Evolutionary conservation across 1,140 invertebrate genomes (phyloP).

Genomic region (Uloborus diversus): DNA sequence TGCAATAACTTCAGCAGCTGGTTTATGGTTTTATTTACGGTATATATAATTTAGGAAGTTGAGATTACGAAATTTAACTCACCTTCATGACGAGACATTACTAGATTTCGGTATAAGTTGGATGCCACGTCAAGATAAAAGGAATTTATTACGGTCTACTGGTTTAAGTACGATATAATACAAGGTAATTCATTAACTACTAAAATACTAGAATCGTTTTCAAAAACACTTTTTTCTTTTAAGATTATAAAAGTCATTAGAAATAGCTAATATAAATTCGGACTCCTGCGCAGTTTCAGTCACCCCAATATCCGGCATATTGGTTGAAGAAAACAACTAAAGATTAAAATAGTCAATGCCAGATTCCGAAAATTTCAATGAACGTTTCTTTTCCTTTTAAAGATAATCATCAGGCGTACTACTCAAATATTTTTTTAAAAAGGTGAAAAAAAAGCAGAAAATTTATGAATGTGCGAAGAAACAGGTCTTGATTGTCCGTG

Average conservation of each 20-base stretch:
- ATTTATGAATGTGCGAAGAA: too few species aligned
- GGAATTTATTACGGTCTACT: slow-evolving; percentile 11
- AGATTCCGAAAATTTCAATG: slow-evolving; percentile 24
- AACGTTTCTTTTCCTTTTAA: slow-evolving; percentile 34
- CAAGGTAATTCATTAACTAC: slow-evolving; percentile 30
- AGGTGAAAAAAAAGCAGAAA: too few species aligned
- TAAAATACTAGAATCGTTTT: slow-evolving; percentile 30
- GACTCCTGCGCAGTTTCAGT: slow-evolving; percentile 54
- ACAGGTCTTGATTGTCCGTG: too few species aligned
- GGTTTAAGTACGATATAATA: slow-evolving; percentile 30
- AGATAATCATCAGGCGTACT: too few species aligned
- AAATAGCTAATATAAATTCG: slow-evolving; percentile 34
- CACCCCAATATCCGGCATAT: slow-evolving; percentile 54
- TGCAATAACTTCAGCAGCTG: too few species aligned
- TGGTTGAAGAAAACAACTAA: slow-evolving; percentile 46
- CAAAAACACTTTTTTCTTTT: slow-evolving; percentile 14
- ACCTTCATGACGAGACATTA: slow-evolving; percentile 55
- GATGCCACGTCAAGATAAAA: slow-evolving; percentile 54
- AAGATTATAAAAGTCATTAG: slow-evolving; percentile 34
- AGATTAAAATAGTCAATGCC: slow-evolving; percentile 55
- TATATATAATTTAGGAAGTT: too few species aligned
- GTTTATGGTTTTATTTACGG: too few species aligned
- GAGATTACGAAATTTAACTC: slow-evolving; percentile 40
- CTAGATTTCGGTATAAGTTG: slow-evolving; percentile 34
- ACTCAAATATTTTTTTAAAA: too few species aligned